Evolutionary conservation across 2,888 invertebrate species (phyloP).

Genomic region (Megaustenia siamemsis): DNA sequence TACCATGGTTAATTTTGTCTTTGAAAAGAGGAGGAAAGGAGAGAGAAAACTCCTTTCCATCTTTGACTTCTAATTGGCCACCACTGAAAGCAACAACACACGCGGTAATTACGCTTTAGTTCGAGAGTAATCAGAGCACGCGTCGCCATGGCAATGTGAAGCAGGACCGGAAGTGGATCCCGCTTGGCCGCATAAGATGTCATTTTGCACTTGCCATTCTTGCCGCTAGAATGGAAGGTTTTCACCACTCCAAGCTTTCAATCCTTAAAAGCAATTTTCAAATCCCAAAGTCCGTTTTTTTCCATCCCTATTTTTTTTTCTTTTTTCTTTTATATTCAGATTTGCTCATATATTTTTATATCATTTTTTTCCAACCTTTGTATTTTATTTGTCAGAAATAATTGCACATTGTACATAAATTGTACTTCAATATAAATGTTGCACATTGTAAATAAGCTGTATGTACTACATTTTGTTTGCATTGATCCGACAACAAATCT

Average conservation of each 20-base stretch:
- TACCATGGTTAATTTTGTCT: neutral
- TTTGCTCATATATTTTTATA: too few species aligned
- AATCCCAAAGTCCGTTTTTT: neutral
- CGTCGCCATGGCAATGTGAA: conserved; percentile 59
- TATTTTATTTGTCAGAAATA: too few species aligned
- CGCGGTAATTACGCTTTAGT: conserved; percentile 61
- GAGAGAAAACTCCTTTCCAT: neutral
- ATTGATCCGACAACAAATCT: too few species aligned
- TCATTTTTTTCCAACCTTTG: too few species aligned
- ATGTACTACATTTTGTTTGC: too few species aligned
- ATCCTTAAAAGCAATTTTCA: conserved; percentile 2
- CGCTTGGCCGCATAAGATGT: conserved; percentile 56
- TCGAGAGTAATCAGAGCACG: conserved; percentile 61
- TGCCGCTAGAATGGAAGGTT: conserved; percentile 58
- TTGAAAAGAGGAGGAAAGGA: neutral
- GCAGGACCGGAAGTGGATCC: conserved; percentile 60
- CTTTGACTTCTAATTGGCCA: conserved; percentile 30
- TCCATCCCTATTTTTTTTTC: neutral
- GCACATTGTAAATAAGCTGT: too few species aligned
- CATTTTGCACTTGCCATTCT: conserved; percentile 48
- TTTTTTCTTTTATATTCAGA: too few species aligned
- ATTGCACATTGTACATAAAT: too few species aligned
- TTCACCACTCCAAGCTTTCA: conserved; percentile 30
- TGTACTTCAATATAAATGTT: too few species aligned
- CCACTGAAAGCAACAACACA: conserved; percentile 45